Conservation (phyloP, 2,797 vertebrate species). For the Tinamus major region DNA sequence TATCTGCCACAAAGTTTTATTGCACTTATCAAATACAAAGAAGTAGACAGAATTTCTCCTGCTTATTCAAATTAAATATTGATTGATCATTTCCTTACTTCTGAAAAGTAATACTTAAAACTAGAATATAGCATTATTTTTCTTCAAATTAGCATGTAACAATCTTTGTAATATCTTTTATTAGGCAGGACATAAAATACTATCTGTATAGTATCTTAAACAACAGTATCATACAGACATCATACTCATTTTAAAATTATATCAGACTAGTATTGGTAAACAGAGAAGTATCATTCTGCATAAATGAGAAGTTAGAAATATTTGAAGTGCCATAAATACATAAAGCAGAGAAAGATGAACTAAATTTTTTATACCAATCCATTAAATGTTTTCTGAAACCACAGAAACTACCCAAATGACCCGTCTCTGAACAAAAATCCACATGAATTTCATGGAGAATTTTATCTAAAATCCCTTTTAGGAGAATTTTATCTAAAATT, state of each 20-base stretch:
- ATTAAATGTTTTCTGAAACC: neutral
- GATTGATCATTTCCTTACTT: neutral
- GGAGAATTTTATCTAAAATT: neutral
- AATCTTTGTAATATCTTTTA: neutral
- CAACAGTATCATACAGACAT: neutral
- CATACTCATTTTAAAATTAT: neutral
- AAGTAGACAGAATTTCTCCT: neutral
- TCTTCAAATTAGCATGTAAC: slow-evolving; percentile 1
- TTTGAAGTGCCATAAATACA: neutral
- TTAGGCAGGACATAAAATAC: neutral
- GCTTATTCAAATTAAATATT: neutral
- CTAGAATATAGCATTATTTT: neutral
- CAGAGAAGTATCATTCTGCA: neutral
- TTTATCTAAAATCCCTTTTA: neutral
- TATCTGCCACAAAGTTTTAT: neutral
- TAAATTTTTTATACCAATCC: neutral
- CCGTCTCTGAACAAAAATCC: neutral
- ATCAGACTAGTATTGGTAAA: neutral
- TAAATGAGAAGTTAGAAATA: neutral
- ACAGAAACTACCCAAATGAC: neutral
- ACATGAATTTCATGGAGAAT: neutral
- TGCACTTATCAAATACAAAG: neutral
- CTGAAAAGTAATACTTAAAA: neutral
- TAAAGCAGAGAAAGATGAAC: neutral
- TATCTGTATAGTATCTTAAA: neutral